Evolutionary conservation across 2,113 vertebrate species (phyloP), one percentile per base, ranked within the genome.

Genomic region (Numida meleagris): DNA sequence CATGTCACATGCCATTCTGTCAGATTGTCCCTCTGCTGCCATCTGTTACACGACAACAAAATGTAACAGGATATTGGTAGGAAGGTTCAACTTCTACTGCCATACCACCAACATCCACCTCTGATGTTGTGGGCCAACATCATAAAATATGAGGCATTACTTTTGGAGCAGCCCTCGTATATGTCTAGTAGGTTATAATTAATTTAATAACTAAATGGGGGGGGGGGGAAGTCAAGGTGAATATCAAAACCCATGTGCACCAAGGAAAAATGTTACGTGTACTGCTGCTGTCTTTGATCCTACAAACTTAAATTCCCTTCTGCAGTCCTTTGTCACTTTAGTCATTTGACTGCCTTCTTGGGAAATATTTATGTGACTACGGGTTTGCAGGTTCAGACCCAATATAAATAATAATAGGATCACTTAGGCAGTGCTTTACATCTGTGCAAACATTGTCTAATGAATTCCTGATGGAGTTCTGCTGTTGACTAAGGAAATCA

Each of bases 391-490:
- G 79, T 95, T 91, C 65, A 81, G 86, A 43, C 68, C 73, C 73
- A 88, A 86, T 68, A 91, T 88, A 94, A 95, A 95, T 95, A 91
- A 93, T 80, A 93, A 94, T 88, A 62, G 75, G 65, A 93, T 95
- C 89, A 75, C 79, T 94, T 90, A 93, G 79, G 73, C 57, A 72
- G 76, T 86, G 88, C n/a, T 95, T 96, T 95, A 94, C 95, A 94
- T 95, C 94, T 96, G 94, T 94, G 67, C 85, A 95, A 97, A 95
- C 68, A 95, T n/a, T 48, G 23, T 51, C 79, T 96, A 91, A 95
- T 95, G 82, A 97, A 96, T 94, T 97, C 79, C 88, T 97, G 82
- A 90, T 81, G 88, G 91, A 90, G 76, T 91, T 95, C 79, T 95
- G 57, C 46, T 95, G 85, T 93, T 97, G 91, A 96, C 94, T 86